A percentile compares a stretch with the other conserved stretches of the same genome.
Conservation (phyloP, 2,113 vertebrate genomes). For the Hippolais icterina region DNA sequence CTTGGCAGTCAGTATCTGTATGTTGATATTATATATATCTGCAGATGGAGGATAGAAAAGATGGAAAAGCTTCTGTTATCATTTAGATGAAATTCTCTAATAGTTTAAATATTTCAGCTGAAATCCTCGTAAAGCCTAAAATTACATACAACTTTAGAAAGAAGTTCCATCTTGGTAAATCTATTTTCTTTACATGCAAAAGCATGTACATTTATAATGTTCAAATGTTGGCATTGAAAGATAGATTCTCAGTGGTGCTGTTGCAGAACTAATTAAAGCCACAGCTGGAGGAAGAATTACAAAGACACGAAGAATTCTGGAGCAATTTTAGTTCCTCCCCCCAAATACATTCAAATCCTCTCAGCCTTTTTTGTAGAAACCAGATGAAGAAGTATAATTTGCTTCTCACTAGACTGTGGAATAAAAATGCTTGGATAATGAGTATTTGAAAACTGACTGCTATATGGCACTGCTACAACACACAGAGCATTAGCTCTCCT, state of each 20-base stretch:
- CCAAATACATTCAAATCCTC: neutral
- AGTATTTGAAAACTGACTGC: constrained; percentile 13
- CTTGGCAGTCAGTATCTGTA: neutral
- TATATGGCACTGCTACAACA: neutral
- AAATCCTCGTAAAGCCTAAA: neutral
- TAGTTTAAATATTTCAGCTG: neutral
- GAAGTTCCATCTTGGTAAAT: neutral
- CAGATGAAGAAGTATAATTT: constrained; percentile 16
- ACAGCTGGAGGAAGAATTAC: constrained; percentile 24
- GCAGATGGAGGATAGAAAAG: neutral
- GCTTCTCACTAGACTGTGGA: neutral
- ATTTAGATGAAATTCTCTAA: neutral
- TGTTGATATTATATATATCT: neutral
- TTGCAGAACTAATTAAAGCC: constrained; percentile 29
- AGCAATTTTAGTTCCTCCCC: neutral
- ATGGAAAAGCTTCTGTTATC: neutral
- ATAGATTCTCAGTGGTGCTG: neutral
- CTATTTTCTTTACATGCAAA: neutral
- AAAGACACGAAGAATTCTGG: constrained; percentile 26
- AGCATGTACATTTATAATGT: neutral
- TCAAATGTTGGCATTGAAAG: neutral
- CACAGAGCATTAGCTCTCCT: neutral
- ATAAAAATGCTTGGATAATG: constrained; percentile 29
- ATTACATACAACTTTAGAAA: neutral
- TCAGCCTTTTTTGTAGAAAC: neutral